Conservation (phyloP, 2,113 vertebrate genomes). For the Enhydra lutris region DNA sequence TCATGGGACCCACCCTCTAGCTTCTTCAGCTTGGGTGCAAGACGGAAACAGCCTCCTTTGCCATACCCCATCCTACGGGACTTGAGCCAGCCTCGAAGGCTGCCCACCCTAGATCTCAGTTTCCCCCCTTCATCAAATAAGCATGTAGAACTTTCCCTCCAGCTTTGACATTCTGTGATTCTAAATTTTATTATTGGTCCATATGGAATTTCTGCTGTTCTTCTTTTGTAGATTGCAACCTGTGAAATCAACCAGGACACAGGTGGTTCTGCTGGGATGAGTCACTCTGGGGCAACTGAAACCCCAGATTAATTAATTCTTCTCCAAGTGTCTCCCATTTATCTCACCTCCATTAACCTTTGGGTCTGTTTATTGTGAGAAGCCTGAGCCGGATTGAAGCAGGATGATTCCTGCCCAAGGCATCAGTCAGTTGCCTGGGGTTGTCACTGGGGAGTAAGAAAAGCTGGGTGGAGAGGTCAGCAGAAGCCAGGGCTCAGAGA, state of each 20-base stretch:
- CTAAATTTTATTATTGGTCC: background rate
- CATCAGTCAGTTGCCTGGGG: background rate
- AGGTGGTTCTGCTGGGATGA: background rate
- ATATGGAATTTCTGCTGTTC: background rate
- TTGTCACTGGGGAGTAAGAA: background rate
- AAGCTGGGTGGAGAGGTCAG: background rate
- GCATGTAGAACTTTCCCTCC: background rate
- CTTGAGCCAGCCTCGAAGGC: background rate
- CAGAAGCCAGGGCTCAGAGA: background rate
- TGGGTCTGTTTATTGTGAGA: background rate
- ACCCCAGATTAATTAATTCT: constrained; percentile 42
- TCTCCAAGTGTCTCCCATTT: background rate
- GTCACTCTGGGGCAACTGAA: background rate
- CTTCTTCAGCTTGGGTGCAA: background rate
- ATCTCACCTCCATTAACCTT: constrained; percentile 49
- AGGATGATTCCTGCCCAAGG: background rate
- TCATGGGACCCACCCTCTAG: background rate
- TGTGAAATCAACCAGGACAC: background rate
- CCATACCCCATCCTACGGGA: background rate
- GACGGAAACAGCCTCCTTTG: background rate
- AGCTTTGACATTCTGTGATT: background rate
- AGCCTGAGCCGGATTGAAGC: background rate
- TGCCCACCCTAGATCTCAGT: background rate
- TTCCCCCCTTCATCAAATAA: background rate
- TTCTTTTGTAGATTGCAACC: constrained; percentile 16